These are phyloP conservation scores for Gadopsis marmoratus DNA, from an alignment of 2,797 vertebrate species.

Conservation along the genomic window DNA sequence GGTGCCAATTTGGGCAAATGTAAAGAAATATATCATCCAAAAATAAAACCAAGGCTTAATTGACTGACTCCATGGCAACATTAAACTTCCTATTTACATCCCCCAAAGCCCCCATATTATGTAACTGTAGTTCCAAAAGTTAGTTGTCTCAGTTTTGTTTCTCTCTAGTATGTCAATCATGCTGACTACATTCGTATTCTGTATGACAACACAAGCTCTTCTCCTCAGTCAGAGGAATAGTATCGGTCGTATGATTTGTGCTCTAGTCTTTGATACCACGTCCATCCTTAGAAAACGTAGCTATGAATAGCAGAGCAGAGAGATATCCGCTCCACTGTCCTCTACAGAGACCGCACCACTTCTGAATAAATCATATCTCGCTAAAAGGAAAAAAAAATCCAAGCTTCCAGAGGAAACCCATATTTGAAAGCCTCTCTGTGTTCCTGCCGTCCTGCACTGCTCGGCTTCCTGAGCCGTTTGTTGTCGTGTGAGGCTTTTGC, in stretches of 20 bases:
- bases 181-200: background rate
- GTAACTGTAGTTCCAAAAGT: background rate
- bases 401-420: background rate
- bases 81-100: background rate
- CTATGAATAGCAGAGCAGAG: conserved; percentile 5
- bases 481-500: conserved; percentile 14
- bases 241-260: background rate
- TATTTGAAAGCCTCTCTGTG: conserved; percentile 8
- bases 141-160: background rate
- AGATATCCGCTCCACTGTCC: background rate
- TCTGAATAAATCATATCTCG: conserved; percentile 39
- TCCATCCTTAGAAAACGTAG: background rate
- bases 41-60: too few relatives aligned
- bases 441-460: background rate
- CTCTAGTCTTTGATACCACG: background rate
- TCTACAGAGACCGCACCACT: background rate
- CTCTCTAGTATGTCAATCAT: background rate
- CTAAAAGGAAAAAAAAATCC: conserved; percentile 1
- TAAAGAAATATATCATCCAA: too few relatives aligned
- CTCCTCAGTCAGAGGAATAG: background rate
- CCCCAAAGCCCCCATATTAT: background rate
- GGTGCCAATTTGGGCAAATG: background rate
- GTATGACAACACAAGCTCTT: background rate
- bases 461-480: background rate
- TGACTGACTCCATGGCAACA: background rate